Evolutionary conservation across 2,888 invertebrate species (phyloP).

Genomic region (Cantharis rustica): DNA sequence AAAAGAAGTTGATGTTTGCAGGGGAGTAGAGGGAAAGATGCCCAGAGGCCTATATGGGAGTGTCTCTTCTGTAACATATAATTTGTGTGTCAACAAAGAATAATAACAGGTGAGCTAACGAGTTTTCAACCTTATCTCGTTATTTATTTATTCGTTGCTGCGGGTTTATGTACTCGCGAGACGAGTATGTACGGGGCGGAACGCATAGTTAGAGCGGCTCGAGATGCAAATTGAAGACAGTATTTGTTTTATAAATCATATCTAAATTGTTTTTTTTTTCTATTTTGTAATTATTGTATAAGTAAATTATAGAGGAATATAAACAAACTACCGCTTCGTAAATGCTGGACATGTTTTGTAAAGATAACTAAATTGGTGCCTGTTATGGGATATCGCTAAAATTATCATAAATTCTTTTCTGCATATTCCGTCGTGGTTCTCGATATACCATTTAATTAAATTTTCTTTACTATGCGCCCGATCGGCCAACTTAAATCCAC

Average conservation of each 20-base stretch:
- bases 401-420: background rate
- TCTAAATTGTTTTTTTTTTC: constrained; percentile 35
- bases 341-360: background rate
- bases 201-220: constrained; percentile 37
- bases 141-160: constrained; percentile 49
- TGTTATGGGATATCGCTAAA: background rate
- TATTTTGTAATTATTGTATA: constrained; percentile 5
- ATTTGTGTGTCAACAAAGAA: constrained; percentile 57
- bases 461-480: background rate
- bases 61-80: constrained; percentile 51
- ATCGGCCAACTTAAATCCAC: background rate
- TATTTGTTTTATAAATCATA: constrained; percentile 47
- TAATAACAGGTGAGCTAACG: constrained; percentile 55
- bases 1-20: constrained; percentile 10
- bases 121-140: constrained; percentile 52
- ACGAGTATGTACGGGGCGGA: constrained; percentile 17
- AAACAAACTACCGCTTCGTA: constrained; percentile 16
- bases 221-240: constrained; percentile 43
- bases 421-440: background rate
- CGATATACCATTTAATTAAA: background rate
- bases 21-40: constrained; percentile 11
- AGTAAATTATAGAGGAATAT: constrained; percentile 10
- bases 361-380: background rate
- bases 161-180: constrained; percentile 34
- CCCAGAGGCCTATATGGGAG: constrained; percentile 40